Evolutionary conservation across 1,140 invertebrate species (phyloP).

Genomic region (Tetramorium parvispinum): DNA sequence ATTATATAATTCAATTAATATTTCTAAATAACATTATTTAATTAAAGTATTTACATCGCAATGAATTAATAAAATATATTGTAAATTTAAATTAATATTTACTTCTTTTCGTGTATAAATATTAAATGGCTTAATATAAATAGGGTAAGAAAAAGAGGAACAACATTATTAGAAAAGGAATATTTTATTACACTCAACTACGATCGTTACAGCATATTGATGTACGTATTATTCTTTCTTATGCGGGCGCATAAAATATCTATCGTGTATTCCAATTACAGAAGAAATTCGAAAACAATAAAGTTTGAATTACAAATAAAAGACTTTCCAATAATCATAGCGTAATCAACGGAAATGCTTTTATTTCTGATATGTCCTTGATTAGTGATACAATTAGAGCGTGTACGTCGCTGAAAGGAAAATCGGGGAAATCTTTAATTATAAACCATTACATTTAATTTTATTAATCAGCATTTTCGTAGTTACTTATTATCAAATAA

Average conservation of each 20-base stretch:
- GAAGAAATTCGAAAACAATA: slow-evolving; percentile 34
- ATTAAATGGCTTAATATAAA: not conserved
- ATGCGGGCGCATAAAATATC: slow-evolving; percentile 6
- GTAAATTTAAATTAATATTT: not conserved
- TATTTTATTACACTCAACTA: slow-evolving; percentile 83
- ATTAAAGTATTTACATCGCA: not conserved
- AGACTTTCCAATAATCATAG: not conserved
- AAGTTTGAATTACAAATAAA: slow-evolving; percentile 8
- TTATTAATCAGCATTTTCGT: not conserved
- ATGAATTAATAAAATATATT: not conserved
- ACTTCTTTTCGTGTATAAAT: not conserved
- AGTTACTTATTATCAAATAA: slow-evolving; percentile 35
- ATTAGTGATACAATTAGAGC: slow-evolving; percentile 66
- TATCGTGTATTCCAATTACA: not conserved
- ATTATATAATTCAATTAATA: not conserved
- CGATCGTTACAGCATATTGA: slow-evolving; percentile 75
- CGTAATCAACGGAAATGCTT: slow-evolving; percentile 42
- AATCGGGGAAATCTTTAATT: slow-evolving; percentile 4
- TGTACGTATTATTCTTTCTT: slow-evolving; percentile 65
- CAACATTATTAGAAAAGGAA: slow-evolving; percentile 74
- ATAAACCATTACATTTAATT: not conserved
- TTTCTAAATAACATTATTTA: not conserved
- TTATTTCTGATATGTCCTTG: slow-evolving; percentile 80
- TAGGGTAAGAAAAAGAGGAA: not conserved
- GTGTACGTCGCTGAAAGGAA: not conserved